Evolutionary conservation across 1,140 invertebrate species (phyloP).

Genomic region (Drosophila suzukii): DNA sequence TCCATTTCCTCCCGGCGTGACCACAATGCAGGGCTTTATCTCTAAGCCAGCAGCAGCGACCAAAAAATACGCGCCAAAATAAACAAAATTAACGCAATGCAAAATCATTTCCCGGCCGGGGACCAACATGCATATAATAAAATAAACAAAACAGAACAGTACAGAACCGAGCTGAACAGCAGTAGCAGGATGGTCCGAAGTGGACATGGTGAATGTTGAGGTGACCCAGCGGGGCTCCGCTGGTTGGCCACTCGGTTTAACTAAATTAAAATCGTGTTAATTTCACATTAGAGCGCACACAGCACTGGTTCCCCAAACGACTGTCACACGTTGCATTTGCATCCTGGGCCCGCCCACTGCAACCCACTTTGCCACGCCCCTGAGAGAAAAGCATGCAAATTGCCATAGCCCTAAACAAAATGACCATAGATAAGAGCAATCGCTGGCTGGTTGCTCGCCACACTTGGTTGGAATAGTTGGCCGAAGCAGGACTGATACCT

Average conservation of each 20-base stretch:
- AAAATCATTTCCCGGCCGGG: constrained; percentile 59
- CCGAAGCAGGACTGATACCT: neutral
- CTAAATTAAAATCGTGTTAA: constrained; percentile 83
- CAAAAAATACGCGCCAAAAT: constrained; percentile 57
- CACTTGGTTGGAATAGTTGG: constrained; percentile 9
- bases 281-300: constrained; percentile 82
- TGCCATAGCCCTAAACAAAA: constrained; percentile 61
- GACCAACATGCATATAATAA: constrained; percentile 67
- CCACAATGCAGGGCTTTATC: constrained; percentile 46
- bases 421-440: constrained; percentile 61
- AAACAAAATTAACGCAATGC: constrained; percentile 70
- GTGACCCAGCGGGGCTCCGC: constrained; percentile 31
- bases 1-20: neutral
- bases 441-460: constrained; percentile 12
- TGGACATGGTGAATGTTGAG: constrained; percentile 6
- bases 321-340: constrained; percentile 55
- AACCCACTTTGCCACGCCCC: constrained; percentile 7
- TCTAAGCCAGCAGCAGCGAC: constrained; percentile 44
- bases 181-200: neutral
- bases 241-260: constrained; percentile 80
- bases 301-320: constrained; percentile 53
- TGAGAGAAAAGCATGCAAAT: constrained; percentile 60
- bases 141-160: constrained; percentile 48
- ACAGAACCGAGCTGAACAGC: neutral
- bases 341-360: neutral